Base-by-base conservation (phyloP, 2,888 invertebrate species). In the Mythimna loreyi region DNA sequence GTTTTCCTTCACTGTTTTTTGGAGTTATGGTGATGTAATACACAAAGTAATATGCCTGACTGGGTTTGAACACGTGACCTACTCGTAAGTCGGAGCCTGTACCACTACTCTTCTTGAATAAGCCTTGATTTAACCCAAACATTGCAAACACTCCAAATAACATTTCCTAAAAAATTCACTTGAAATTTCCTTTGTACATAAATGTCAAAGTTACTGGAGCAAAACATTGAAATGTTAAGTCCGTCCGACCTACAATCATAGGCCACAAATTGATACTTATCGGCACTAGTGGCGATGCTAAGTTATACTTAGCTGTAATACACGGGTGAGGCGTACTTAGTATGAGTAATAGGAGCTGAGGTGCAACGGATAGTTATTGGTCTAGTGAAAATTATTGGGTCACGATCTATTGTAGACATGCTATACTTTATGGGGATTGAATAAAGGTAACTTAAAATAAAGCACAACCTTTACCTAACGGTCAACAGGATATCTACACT, bases 211-310 rank as follows among this genome's bases (percentile, higher is more conserved):
- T 73, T 63, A 75, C 36, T 60, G 1, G 74, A 75, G 67, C 74
- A 25, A 52, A 67, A 58, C 62, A 80, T 72, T 78, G 79, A 82
- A 78, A 80, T 80, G 75, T 33, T 75, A 74, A 53, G 61, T 67
- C 68, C 69, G 50, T 21, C 45, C 55, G 66, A 78, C 73, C 74
- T 78, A 67, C 77, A 49, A 82, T 77, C 81, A 77, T 47, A 50
- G 45, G 21, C 60, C 50, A 43, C 67, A 68, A 67, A 75, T 82
- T 77, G 77, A 77, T 82, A 79, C 58, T 64, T 80, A 74, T 70
- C 79, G 61, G 43, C 61, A 67, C 66, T 67, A 60, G 67, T 64
- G 56, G 45, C 33, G 28, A 45, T 9, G 50, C 28, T 55, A 62
- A 75, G n/a, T 52, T 61, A 66, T 63, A 60, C 65, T 63, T 75